phyloP scores from a whole-genome alignment of 2,113 vertebrate species.

The Cyphomyrus discorhynchus region DNA sequence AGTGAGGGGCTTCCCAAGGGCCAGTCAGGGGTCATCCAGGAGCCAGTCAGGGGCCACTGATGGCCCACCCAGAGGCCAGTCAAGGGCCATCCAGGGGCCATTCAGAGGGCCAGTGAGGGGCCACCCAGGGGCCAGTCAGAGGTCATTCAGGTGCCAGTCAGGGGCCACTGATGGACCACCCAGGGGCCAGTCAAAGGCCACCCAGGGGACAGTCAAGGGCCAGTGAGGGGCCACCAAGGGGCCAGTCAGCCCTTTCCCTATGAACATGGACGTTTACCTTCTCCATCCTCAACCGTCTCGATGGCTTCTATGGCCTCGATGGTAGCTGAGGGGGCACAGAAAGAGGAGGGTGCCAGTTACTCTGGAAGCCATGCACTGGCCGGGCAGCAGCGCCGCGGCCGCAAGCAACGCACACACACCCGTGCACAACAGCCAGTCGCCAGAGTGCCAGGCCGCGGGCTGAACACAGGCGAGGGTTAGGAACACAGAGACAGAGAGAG shows the following conservation, averaged over 20 bases:
- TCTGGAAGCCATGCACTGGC: slow-evolving; percentile 21
- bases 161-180: not conserved
- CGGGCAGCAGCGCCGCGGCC: not conserved
- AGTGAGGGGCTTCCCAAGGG: not conserved
- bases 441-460: not conserved
- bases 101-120: not conserved
- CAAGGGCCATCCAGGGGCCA: not conserved
- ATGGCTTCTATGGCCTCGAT: slow-evolving; percentile 52
- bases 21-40: not conserved
- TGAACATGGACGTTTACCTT: slow-evolving; percentile 43
- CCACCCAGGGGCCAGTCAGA: not conserved
- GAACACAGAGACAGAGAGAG: slow-evolving; percentile 3
- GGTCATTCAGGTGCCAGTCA: not conserved
- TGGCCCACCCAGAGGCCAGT: not conserved
- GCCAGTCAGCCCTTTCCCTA: not conserved
- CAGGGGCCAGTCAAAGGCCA: not conserved
- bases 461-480: not conserved
- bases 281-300: slow-evolving; percentile 48
- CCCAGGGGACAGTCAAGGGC: not conserved
- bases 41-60: not conserved
- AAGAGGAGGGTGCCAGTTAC: slow-evolving; percentile 23
- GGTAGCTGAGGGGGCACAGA: slow-evolving; percentile 42
- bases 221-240: not conserved
- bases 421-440: not conserved
- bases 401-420: not conserved